Evolutionary conservation across 2,113 vertebrate genomes (phyloP), one percentile per base, ranked within the genome.

Genomic region (Lipophrys pholis): DNA sequence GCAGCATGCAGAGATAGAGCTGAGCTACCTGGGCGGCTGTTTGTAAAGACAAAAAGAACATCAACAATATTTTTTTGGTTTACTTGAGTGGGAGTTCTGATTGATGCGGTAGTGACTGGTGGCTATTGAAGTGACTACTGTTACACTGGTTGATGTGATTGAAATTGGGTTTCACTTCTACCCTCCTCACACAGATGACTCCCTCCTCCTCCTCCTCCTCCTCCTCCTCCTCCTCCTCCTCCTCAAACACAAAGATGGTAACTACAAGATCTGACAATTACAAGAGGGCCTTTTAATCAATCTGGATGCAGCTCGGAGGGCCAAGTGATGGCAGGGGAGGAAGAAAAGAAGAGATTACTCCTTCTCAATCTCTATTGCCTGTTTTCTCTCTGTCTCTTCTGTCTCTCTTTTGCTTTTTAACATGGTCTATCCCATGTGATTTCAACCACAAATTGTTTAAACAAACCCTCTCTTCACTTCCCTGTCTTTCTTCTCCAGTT

Each of bases 281-380:
- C 88, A 91, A 87, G 87, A 87, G 80, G 84, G 78, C 87, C 90
- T 91, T 93, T 91, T 90, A 91, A 91, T 92, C 90, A 89, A 90
- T 92, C 84, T 85, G 84, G 89, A 87, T 81, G 81, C 69, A 73
- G 88, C 87, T 81, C 35, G 30, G 59, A 79, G 80, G 69, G 67
- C 53, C 68, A 69, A 88, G 69, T 81, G 73, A 86, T 87, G 76
- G 89, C 87, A 87, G 59, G 67, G 66, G 77, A 86, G 81, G 85
- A 82, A 87, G 76, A 76, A 78, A 65, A 84, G 69, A 41, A 90
- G 76, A 67, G 78, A 90, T 89, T 83, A 83, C 85, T 89, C 69
- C 77, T 74, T 87, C 85, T 86, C 85, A 82, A 78, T 91, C 90
- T 88, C 64, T 86, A 81, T 75, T 82, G 75, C 70, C 59, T 49